These are phyloP conservation scores for Amia ocellicauda DNA, from an alignment of 2,113 vertebrate species.

Conservation along the genomic window DNA sequence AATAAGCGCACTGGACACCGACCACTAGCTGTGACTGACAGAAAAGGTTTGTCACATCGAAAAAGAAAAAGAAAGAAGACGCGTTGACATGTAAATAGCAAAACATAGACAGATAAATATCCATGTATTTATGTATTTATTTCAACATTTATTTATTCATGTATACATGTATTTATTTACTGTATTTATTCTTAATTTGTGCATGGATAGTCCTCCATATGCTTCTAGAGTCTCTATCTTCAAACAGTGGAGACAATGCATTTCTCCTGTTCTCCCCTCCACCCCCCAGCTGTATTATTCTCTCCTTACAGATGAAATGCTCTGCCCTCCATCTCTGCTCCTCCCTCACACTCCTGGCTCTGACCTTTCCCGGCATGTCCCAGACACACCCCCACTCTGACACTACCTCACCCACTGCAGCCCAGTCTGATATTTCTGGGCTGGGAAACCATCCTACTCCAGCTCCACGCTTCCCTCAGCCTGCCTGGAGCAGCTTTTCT, in stretches of 20 bases:
- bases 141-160: no score
- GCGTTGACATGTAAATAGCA: no score
- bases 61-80: no score
- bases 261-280: no score
- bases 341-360: constrained; percentile 25
- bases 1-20: no score
- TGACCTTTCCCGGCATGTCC: constrained; percentile 35
- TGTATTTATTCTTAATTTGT: neutral
- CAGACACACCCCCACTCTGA: constrained; percentile 28
- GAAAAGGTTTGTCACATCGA: no score
- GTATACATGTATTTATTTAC: neutral
- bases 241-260: no score
- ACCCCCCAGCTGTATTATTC: no score
- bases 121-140: no score
- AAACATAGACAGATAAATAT: no score
- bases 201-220: neutral
- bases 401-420: constrained; percentile 4
- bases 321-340: constrained; percentile 25
- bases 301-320: constrained; percentile 48
- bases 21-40: no score
- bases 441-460: constrained; percentile 36
- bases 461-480: constrained; percentile 33
- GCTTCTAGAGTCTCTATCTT: neutral
- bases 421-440: constrained; percentile 24
- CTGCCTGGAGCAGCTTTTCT: neutral